Percentiles rank a stretch among this genome's conserved stretches.
These are phyloP conservation scores for Brachionus koreanus DNA, from an alignment of 1,140 invertebrate genomes.

Conservation along the genomic window DNA sequence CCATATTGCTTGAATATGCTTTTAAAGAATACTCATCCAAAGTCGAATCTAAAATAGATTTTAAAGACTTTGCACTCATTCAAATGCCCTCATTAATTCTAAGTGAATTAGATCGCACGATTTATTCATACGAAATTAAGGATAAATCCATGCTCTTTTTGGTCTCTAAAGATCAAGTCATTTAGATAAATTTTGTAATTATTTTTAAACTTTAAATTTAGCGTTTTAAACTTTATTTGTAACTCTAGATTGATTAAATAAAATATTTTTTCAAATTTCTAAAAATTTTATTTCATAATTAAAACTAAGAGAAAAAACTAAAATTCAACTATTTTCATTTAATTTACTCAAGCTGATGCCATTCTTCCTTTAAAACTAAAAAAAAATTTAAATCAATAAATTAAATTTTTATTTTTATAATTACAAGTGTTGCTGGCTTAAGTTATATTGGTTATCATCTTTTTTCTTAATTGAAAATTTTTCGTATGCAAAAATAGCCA, in stretches of 20 bases:
- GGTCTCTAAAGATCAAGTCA: background rate
- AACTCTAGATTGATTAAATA: background rate
- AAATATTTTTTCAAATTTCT: background rate
- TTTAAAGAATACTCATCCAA: background rate
- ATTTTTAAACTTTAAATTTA: background rate
- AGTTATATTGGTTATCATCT: background rate
- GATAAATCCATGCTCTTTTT: constrained; percentile 22
- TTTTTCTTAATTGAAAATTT: background rate
- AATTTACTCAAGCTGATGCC: background rate
- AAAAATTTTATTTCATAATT: background rate
- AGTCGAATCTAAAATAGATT: background rate
- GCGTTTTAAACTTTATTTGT: background rate
- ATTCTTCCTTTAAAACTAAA: background rate
- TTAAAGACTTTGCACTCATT: background rate
- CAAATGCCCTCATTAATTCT: background rate
- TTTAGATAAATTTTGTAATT: background rate
- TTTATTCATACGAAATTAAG: constrained; percentile 1
- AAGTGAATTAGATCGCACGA: background rate
- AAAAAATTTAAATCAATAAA: background rate
- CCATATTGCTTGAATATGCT: background rate
- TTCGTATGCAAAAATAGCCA: background rate
- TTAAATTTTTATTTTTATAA: background rate
- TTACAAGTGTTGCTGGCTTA: constrained; percentile 3
- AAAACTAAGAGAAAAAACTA: background rate
- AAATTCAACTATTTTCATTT: background rate